Evolutionary conservation across 2,113 vertebrate species (phyloP), one percentile per base, ranked within the genome.

Genomic region (Damaliscus lunatus): DNA sequence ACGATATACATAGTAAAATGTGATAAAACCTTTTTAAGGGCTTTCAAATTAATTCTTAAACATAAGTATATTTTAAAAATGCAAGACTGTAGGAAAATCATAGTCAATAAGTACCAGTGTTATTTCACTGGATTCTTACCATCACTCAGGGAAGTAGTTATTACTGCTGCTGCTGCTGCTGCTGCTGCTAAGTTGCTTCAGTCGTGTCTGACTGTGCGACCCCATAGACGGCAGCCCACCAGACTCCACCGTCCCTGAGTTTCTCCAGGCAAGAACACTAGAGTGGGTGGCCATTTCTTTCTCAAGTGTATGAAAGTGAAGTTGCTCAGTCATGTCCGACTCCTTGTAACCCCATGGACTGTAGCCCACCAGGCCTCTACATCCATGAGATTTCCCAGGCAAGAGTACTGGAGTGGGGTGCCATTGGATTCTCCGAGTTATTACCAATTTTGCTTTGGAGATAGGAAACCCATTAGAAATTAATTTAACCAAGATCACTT

Each of bases 81-180:
- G 14, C 0, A 92, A 33, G 16, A 88, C 13, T 43, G 0, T 67
- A 83, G 46, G 4, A 52, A 93, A 96, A 80, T 78, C 8, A n/a
- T 21, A 78, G 48, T 52, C 50, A 43, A 4, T 90, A 60, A 94
- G 15, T 81, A 74, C 19, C 10, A n/a, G 9, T 71, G 14, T 5
- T 81, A 40, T 88, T 40, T 88, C n/a, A 64, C 33, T 94, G 27
- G 88, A n/a, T 89, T 96, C 31, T 96, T 52, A 55, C 15, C 12
- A 62, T 48, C 36, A 78, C 4, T 5, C 36, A 40, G 80, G 25
- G n/a, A 96, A 57, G 10, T 46, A n/a, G 2, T 93, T 81, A 71
- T 21, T 67, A 67, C 33, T 43, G 16, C 16, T 67, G 62, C 33
- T 17, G 14, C 57, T 59, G 43, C 43, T 43, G 48, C 48, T 48